Evolutionary conservation across 2,888 invertebrate genomes (phyloP), one percentile per base, ranked within the genome.

Genomic region (Drosophila pegasa): DNA sequence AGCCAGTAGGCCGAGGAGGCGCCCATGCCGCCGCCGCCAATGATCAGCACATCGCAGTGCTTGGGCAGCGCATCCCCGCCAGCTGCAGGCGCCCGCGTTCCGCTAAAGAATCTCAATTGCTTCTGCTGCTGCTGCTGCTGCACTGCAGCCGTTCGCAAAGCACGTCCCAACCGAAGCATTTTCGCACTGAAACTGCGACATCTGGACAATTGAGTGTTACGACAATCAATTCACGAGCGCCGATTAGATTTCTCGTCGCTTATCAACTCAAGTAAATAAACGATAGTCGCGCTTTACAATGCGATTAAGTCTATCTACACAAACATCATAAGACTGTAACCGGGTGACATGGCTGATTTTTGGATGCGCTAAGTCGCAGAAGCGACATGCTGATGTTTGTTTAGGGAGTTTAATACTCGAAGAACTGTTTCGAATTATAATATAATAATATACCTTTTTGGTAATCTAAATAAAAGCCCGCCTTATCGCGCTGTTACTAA

Each of bases 11-110:
- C 99, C 48, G 96, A 94, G 0, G 98, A 95, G 45, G 97, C 96
- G 0, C 99, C 99, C 66, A 99, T 95, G 8, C 96, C 95, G 50
- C 98, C 98, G 40, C 98, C 98, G 1, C 99, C 99, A 80, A 99
- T 95, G 50, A 99, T 94, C 6, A 97, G 93, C 18, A 91, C 92
- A 93, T 99, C 99, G 61, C 95, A 94, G 89, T 96, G 94, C 20
- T 74, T 52, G 5, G 83, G 82, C 40, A 87, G 27, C 1, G 37
- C 51, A 71, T 83, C 83, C 0, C 79, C 75, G 5, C 10, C n/a
- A 9, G 41, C 52, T 2, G 8, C 8, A 8, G 43, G 4, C 3
- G 9, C 3, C 27, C 55, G 59, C 2, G 20, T 41, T 31, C 54
- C 41, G 50, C 75, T 60, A 1, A 62, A 41, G 1, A 25, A 59